phyloP scores from a whole-genome alignment of 2,888 invertebrate genomes.

The Branchipolynoe longqiensis region DNA sequence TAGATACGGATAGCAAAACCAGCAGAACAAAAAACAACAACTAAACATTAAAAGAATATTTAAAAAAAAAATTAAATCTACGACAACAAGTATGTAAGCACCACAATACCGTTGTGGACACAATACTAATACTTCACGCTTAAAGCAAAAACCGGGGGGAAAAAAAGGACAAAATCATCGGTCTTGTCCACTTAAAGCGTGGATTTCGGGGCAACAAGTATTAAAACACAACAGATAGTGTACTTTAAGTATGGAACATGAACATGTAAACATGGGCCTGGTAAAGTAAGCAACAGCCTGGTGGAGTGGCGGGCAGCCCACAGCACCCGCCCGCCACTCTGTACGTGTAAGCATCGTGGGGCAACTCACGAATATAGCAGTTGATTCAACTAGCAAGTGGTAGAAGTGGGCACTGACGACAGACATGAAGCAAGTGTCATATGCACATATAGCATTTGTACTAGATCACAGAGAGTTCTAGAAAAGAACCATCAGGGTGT shows the following conservation, averaged over 20 bases:
- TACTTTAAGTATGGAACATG: too few species aligned
- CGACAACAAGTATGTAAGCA: constrained; percentile 8
- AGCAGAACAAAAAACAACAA: constrained; percentile 3
- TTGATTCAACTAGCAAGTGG: constrained; percentile 24
- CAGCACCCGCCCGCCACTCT: too few species aligned
- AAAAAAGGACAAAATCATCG: too few species aligned
- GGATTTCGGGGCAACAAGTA: not conserved
- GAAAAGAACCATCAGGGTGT: not conserved
- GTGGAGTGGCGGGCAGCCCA: too few species aligned
- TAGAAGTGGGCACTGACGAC: too few species aligned
- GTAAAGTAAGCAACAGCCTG: too few species aligned
- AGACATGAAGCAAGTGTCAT: constrained; percentile 49
- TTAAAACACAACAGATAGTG: not conserved
- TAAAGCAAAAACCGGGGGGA: constrained; percentile 26
- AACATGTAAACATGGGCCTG: too few species aligned
- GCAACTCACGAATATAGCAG: constrained; percentile 42
- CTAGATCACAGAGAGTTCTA: constrained; percentile 45
- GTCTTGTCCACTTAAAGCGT: constrained; percentile 10
- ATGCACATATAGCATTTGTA: constrained; percentile 54
- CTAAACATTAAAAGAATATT: too few species aligned
- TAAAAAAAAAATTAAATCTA: too few species aligned
- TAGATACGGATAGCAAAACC: not conserved
- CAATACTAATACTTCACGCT: not conserved
- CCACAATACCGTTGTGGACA: constrained; percentile 14
- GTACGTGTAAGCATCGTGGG: not conserved